phyloP scores from a whole-genome alignment of 2,888 invertebrate species.

The Machimus rusticus region DNA sequence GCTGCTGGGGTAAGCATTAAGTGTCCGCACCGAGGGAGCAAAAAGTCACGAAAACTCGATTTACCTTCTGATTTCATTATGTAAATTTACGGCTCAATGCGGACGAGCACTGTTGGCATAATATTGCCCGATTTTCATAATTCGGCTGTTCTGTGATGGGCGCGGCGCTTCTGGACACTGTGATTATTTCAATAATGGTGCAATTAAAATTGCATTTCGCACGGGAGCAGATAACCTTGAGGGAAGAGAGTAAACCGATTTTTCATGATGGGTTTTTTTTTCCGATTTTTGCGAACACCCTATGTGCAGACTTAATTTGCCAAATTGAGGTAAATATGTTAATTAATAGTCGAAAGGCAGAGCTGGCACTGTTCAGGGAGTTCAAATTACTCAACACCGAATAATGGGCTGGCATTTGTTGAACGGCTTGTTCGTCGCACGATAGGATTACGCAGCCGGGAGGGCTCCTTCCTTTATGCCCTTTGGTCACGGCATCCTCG shows the following conservation, averaged over 20 bases:
- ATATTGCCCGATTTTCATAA: constrained; percentile 7
- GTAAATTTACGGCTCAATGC: constrained; percentile 45
- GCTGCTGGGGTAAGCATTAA: constrained; percentile 38
- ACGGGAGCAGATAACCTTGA: neutral
- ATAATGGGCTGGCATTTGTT: constrained; percentile 1
- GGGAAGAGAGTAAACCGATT: neutral
- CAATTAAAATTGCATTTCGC: constrained; percentile 11
- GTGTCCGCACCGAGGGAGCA: constrained; percentile 30
- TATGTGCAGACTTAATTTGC: constrained; percentile 1
- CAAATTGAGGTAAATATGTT: constrained; percentile 1
- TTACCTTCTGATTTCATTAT: constrained; percentile 47
- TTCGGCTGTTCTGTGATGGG: neutral
- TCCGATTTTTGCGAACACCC: neutral
- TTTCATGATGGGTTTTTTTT: neutral
- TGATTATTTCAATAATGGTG: constrained; percentile 20
- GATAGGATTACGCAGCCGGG: neutral
- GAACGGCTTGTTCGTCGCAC: neutral
- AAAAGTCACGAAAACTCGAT: constrained; percentile 48
- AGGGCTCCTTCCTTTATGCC: neutral
- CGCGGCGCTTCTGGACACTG: neutral
- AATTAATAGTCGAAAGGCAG: constrained; percentile 3
- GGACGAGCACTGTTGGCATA: constrained; percentile 11
- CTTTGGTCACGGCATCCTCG: neutral
- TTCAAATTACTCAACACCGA: constrained; percentile 4
- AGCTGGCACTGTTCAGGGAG: neutral